Evolutionary conservation across 2,888 invertebrate genomes (phyloP).

Genomic region (Poecilus cupreus): DNA sequence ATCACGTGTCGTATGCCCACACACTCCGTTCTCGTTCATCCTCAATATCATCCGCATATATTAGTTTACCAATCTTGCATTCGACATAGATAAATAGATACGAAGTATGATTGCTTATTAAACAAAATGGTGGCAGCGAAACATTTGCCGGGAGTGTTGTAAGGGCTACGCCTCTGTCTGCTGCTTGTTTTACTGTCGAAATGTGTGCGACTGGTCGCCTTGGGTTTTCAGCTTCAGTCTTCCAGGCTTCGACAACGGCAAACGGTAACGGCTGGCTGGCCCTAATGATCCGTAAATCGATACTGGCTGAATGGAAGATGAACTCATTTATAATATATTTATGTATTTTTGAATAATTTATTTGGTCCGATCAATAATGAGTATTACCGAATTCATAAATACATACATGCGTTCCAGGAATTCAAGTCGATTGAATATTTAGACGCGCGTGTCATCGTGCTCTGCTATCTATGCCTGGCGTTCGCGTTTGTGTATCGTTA

Average conservation of each 20-base stretch:
- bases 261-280: conserved; percentile 31
- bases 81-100: no score
- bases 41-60: no score
- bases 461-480: not conserved
- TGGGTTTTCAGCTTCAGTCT: no score
- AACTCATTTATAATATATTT: conserved; percentile 54
- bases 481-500: not conserved
- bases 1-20: no score
- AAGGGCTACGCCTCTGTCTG: no score
- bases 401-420: conserved; percentile 54
- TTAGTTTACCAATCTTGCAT: no score
- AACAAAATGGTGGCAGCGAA: no score
- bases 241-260: not conserved
- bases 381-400: conserved; percentile 56
- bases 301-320: conserved; percentile 51
- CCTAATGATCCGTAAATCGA: conserved; percentile 55
- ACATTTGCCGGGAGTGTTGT: no score
- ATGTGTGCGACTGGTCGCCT: no score
- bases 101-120: no score
- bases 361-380: conserved; percentile 50
- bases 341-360: conserved; percentile 54
- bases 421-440: conserved; percentile 49
- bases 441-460: conserved; percentile 19
- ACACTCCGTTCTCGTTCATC: no score
- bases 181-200: no score